Conservation (phyloP, 2,113 vertebrate genomes). For the Grus americana region DNA sequence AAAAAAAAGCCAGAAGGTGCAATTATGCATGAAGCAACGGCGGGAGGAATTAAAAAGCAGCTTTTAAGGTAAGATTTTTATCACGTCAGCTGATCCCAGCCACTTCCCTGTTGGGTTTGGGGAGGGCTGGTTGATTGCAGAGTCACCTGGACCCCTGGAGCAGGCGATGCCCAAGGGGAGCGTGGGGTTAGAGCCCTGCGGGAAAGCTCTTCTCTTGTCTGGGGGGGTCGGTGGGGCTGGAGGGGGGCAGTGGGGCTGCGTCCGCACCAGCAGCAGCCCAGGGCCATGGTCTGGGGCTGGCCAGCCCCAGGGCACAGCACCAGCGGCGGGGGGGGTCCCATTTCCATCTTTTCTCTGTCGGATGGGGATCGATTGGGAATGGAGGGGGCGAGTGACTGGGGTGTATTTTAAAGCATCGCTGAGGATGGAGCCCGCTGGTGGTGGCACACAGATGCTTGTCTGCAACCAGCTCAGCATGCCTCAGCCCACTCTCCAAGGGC, state of each 20-base stretch:
- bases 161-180: neutral
- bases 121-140: neutral
- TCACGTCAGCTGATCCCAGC: neutral
- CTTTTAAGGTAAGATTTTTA: conserved; percentile 52
- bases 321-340: neutral
- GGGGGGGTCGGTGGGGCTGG: neutral
- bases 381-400: fast-evolving
- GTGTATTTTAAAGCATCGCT: neutral
- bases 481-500: neutral
- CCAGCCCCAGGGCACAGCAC: neutral
- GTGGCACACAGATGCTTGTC: neutral
- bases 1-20: neutral
- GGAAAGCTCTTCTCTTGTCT: neutral
- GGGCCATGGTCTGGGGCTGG: neutral
- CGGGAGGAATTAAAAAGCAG: neutral
- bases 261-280: neutral
- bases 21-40: conserved; percentile 25
- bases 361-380: neutral
- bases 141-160: neutral
- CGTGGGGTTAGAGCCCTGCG: neutral
- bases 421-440: neutral
- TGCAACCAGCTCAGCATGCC: neutral
- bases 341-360: neutral
- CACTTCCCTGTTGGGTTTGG: neutral
- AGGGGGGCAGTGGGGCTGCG: neutral